Percentiles rank a stretch among this genome's conserved stretches.
Conservation (phyloP, 2,797 vertebrate species). For the Trachurus trachurus region DNA sequence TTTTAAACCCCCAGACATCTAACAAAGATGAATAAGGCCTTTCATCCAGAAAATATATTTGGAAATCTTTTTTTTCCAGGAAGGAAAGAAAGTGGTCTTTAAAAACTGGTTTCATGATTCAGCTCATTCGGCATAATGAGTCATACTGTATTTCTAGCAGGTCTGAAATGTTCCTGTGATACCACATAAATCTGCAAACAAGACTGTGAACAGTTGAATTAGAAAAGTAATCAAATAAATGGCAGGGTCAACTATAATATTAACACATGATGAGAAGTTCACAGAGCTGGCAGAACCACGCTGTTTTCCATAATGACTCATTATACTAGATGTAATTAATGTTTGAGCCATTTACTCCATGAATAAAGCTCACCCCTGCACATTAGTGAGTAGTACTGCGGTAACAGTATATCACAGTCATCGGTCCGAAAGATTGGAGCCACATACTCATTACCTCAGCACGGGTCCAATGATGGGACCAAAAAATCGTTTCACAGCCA, state of each 20-base stretch:
- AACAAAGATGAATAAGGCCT: too few relatives aligned
- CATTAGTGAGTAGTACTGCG: background rate
- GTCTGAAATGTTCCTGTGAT: too few relatives aligned
- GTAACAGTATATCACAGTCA: conserved; percentile 3
- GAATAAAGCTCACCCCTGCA: background rate
- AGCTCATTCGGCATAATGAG: too few relatives aligned
- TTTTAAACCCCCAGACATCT: too few relatives aligned
- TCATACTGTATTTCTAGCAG: too few relatives aligned
- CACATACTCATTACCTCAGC: conserved; percentile 2
- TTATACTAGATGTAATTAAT: conserved; percentile 28
- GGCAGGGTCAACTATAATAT: background rate
- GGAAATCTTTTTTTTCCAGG: too few relatives aligned
- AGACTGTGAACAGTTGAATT: too few relatives aligned
- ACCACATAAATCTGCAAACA: too few relatives aligned
- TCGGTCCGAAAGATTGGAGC: conserved; percentile 14
- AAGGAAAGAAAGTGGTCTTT: too few relatives aligned
- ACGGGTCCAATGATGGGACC: background rate
- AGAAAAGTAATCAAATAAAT: too few relatives aligned
- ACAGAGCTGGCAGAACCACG: background rate
- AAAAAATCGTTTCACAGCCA: background rate
- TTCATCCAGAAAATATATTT: too few relatives aligned
- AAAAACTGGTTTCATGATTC: too few relatives aligned
- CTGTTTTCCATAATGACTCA: conserved; percentile 29
- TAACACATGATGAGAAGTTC: conserved; percentile 11
- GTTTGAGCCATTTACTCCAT: conserved; percentile 22